phyloP scores from a whole-genome alignment of 2,113 vertebrate species.

The Scartelaos histophorus region DNA sequence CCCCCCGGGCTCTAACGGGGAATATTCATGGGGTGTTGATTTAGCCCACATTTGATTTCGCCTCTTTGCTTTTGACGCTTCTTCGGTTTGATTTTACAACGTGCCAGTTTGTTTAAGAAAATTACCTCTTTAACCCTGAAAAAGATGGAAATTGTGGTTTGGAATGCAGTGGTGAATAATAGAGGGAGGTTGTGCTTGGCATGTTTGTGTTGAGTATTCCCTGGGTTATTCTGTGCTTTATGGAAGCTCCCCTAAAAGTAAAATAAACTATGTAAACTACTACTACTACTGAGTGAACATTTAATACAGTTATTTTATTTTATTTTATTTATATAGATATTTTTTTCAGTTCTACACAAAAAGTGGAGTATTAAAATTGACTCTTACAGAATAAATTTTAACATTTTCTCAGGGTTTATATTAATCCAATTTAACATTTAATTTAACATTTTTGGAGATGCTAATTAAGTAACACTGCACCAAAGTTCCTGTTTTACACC shows the following conservation, averaged over 20 bases:
- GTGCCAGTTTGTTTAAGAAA: constrained; percentile 64
- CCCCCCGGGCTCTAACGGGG: constrained; percentile 52
- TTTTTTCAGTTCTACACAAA: too few relatives aligned
- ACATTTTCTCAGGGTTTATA: too few relatives aligned
- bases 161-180: not conserved
- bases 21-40: constrained; percentile 78
- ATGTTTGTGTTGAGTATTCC: not conserved
- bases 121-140: constrained; percentile 58
- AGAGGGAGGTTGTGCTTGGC: not conserved
- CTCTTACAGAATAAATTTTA: too few relatives aligned
- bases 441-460: too few relatives aligned
- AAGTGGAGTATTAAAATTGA: too few relatives aligned
- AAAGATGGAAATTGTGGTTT: constrained; percentile 17
- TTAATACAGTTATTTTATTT: too few relatives aligned
- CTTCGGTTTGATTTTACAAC: constrained; percentile 49
- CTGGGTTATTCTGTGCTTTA: not conserved
- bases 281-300: too few relatives aligned
- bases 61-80: constrained; percentile 51
- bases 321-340: too few relatives aligned
- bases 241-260: not conserved
- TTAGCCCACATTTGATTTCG: constrained; percentile 71
- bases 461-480: too few relatives aligned
- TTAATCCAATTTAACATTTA: too few relatives aligned
- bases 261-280: too few relatives aligned
- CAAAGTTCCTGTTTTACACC: too few relatives aligned